Base-by-base conservation (phyloP, 2,888 invertebrate genomes). In the Augochlorella aurata region DNA sequence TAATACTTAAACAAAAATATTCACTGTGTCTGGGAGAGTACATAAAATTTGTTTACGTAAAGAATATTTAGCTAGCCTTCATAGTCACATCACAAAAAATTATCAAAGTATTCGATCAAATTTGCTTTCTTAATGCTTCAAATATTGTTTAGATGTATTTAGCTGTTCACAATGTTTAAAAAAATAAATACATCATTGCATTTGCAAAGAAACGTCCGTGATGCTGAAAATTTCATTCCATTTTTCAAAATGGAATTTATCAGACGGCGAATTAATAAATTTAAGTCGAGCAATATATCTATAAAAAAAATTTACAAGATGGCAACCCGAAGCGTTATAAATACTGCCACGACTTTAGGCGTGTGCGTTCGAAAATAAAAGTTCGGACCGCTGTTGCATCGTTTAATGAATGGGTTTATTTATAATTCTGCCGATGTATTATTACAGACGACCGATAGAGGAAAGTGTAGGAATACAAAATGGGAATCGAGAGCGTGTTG, bases 401-500 rank as follows among this genome's bases (percentile, higher is more conserved):
- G 38, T 12, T n/a, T n/a, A 29, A 69, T 0, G 38, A 44, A 50
- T 14, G 1, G 1, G 29, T 12, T 50, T 24, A 58, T 16, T 49
- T 14, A 18, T 2, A 63, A 67, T 45, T 21, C 21, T 2, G 12
- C 24, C 4, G 29, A 38, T 7, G 24, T 52, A 38, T 21, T 66
- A 14, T 74, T 74, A 10, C 69, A 82, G 82, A 47, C 29, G 44
- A 45, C 29, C 8, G 65, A 50, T 18, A 71, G 47, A 12, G 47
- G 24, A 49, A 16, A 68, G 29, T 18, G 24, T 8, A n/a, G n/a
- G n/a, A 24, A 16, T 18, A 44, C 5, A 83, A 85, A 61, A 93
- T 93, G 93, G 92, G 91, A 14, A 89, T 93, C 38, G 93, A 92
- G 74, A 90, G 89, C 68, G 85, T 91, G 73, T 68, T 93, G 24